Percentiles rank a stretch among this genome's conserved stretches.
Evolutionary conservation across 2,888 invertebrate species (phyloP).

Genomic region (Xanthorhoe spadicearia): DNA sequence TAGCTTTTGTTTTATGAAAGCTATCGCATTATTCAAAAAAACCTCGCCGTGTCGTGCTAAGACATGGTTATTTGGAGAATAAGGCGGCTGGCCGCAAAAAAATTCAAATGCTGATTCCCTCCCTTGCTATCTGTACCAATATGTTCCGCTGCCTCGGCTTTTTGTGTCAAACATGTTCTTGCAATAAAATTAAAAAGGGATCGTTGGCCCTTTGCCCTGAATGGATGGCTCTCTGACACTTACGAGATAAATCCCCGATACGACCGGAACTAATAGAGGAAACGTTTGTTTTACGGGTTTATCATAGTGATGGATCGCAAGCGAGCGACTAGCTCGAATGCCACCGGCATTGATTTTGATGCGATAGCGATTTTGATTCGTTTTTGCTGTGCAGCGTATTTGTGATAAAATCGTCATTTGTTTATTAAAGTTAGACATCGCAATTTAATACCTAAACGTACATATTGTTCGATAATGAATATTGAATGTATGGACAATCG

Average conservation of each 20-base stretch:
- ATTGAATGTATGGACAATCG: slow-evolving; percentile 38
- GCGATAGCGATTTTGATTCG: too few species aligned
- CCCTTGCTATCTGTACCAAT: slow-evolving; percentile 24
- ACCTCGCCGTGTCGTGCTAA: too few species aligned
- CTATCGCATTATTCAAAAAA: too few species aligned
- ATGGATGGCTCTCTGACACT: slow-evolving; percentile 21
- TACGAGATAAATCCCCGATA: slow-evolving; percentile 11
- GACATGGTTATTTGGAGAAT: too few species aligned
- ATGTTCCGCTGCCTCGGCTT: slow-evolving; percentile 28
- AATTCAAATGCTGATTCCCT: not conserved
- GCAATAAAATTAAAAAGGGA: slow-evolving; percentile 37
- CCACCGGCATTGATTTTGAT: not conserved
- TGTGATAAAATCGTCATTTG: too few species aligned
- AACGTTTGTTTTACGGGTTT: slow-evolving; percentile 3
- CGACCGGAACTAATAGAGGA: not conserved
- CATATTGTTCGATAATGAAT: slow-evolving; percentile 8
- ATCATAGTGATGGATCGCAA: not conserved
- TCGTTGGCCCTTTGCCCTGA: slow-evolving; percentile 25
- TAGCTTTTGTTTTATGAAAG: too few species aligned
- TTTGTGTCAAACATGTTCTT: slow-evolving; percentile 35
- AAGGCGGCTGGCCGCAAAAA: not conserved
- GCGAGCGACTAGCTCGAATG: not conserved
- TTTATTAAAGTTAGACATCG: too few species aligned
- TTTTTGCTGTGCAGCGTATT: too few species aligned
- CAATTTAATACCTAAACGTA: too few species aligned